Percentiles rank a stretch among this genome's conserved stretches.
Evolutionary conservation across 2,888 invertebrate species (phyloP).

Genomic region (Clepsis dumicolana): DNA sequence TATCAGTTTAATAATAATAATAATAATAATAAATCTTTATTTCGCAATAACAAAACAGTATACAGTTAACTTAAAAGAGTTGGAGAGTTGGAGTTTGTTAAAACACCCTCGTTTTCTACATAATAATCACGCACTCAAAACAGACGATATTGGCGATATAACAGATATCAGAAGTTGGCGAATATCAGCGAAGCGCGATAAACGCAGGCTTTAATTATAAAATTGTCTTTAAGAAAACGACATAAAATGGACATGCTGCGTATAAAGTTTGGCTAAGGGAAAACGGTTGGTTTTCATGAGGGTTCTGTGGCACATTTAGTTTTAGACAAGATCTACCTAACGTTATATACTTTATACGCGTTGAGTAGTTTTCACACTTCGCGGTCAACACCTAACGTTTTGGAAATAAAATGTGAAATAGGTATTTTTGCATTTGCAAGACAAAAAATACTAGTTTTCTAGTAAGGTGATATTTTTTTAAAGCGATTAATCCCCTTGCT

Average conservation of each 20-base stretch:
- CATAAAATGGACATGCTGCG: constrained; percentile 61
- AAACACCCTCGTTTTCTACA: constrained; percentile 38
- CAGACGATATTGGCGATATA: constrained; percentile 67
- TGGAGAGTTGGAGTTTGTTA: constrained; percentile 14
- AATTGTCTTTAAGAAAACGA: constrained; percentile 73
- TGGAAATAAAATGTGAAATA: background rate
- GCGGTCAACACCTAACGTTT: background rate
- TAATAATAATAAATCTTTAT: no score
- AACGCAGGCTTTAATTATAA: constrained; percentile 80
- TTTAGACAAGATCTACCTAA: background rate
- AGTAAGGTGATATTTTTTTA: no score
- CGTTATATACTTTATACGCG: background rate
- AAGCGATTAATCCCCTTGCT: no score
- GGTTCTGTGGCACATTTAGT: constrained; percentile 20
- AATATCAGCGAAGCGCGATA: constrained; percentile 64
- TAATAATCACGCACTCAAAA: constrained; percentile 61
- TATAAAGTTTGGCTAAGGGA: constrained; percentile 54
- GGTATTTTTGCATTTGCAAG: no score
- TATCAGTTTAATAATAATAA: no score
- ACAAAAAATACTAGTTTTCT: no score
- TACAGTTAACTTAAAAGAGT: no score
- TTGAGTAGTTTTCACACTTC: background rate
- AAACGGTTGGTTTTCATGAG: constrained; percentile 7
- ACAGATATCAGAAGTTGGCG: constrained; percentile 66
- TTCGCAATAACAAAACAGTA: no score